phyloP scores from a whole-genome alignment of 2,113 vertebrate species.

The Caretta caretta region DNA sequence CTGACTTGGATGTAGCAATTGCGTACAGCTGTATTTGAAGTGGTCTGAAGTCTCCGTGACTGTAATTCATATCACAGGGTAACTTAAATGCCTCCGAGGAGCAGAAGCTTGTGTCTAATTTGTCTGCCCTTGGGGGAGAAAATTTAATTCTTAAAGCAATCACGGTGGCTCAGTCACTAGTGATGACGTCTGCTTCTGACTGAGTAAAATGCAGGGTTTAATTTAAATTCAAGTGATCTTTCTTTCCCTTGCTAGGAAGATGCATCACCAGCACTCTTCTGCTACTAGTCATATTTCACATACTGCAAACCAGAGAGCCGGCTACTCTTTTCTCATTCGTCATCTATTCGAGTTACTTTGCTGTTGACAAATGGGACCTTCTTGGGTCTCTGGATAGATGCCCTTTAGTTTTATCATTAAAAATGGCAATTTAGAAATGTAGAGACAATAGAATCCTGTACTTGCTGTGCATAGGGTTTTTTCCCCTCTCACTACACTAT shows the following conservation, averaged over 20 bases:
- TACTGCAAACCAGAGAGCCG: accelerated
- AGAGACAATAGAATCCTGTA: slow-evolving; percentile 15
- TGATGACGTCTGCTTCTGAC: background rate
- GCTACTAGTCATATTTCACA: background rate
- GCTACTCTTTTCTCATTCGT: background rate
- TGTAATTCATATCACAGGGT: background rate
- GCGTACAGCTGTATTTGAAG: background rate
- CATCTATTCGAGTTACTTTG: accelerated
- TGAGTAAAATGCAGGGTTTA: background rate
- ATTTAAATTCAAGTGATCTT: background rate
- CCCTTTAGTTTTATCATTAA: background rate
- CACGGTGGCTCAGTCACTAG: background rate
- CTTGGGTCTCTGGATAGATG: background rate
- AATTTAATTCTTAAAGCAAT: accelerated
- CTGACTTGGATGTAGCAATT: background rate
- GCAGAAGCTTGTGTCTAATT: background rate
- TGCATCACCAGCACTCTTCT: background rate
- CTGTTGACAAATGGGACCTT: background rate
- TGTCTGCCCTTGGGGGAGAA: accelerated
- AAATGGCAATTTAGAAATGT: accelerated
- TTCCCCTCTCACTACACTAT: background rate
- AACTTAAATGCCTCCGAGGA: background rate
- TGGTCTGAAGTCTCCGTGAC: background rate
- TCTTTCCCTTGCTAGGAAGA: background rate
- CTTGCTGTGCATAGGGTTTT: background rate